Evolutionary conservation across 2,888 invertebrate genomes (phyloP), one percentile per base, ranked within the genome.

Genomic region (Adela reaumurella): DNA sequence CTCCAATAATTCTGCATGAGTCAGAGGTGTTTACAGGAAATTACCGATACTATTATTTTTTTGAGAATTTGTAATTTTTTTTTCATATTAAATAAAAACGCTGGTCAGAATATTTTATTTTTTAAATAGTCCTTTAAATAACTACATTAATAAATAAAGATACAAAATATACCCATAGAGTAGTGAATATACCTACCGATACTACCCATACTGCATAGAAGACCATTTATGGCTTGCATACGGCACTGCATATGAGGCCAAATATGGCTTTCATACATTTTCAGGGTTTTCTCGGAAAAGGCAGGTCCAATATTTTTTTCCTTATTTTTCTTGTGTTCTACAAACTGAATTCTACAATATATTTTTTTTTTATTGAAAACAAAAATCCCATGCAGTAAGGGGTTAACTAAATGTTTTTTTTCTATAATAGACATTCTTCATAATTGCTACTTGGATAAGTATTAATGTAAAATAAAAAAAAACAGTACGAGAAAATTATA

Each of bases 171-270:
- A n/a, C n/a, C n/a, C n/a, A n/a, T n/a, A n/a, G n/a, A n/a, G n/a
- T n/a, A n/a, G n/a, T n/a, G n/a, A n/a, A n/a, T n/a, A n/a, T 46
- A 29, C 28, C 29, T 46, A 28, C 17, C 28, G n/a, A 28, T 46
- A 19, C 29, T 28, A 46, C 46, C 17, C 28, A 46, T 29, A 46
- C 17, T 28, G 17, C 24, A 29, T 29, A 28, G 20, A 46, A 20
- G 46, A 46, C 46, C 19, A 3, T 11, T 28, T 29, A 46, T 29
- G 46, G 46, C 35, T 46, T 28, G 35, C n/a, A 46, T 28, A 29
- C 35, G 28, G 17, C 46, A 24, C 17, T 46, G 35, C 46, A 18
- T 28, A 17, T 29, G 46, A 28, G 19, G 35, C 29, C 35, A 17
- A 46, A 43, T 46, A 29, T 18, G 28, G 19, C 17, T 28, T 46